phyloP scores from a whole-genome alignment of 2,113 vertebrate genomes.

The Lanius collurio region DNA sequence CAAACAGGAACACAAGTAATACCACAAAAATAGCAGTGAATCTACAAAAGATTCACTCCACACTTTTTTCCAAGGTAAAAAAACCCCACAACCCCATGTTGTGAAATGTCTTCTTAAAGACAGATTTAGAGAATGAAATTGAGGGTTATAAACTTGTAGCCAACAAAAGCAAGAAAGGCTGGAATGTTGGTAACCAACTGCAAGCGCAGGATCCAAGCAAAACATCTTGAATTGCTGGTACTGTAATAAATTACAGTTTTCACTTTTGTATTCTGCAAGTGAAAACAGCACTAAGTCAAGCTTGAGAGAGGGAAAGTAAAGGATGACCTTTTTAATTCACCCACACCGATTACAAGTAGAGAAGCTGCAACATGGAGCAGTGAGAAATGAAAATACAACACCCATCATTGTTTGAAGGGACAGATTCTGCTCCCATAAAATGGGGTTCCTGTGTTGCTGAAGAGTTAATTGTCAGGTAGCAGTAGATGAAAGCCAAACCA shows the following conservation, averaged over 20 bases:
- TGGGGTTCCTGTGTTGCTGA: background rate
- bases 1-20: background rate
- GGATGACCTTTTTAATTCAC: slow-evolving; percentile 62
- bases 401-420: background rate
- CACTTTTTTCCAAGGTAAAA: slow-evolving; percentile 40
- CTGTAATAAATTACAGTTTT: slow-evolving; percentile 79
- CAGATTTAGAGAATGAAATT: slow-evolving; percentile 77
- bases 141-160: slow-evolving; percentile 75
- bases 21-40: background rate
- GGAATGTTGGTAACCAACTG: slow-evolving; percentile 76
- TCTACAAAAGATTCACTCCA: slow-evolving; percentile 18
- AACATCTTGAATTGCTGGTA: slow-evolving; percentile 81
- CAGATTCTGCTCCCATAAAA: background rate
- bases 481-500: slow-evolving; percentile 57
- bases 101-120: slow-evolving; percentile 77
- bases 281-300: slow-evolving; percentile 75
- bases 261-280: slow-evolving; percentile 78
- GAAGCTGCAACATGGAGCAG: background rate
- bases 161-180: slow-evolving; percentile 78
- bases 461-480: slow-evolving; percentile 61
- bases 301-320: slow-evolving; percentile 60
- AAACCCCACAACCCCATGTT: background rate
- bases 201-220: slow-evolving; percentile 73
- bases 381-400: background rate
- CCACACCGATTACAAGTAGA: background rate